A percentile compares a stretch with the other conserved stretches of the same genome.
Conservation (phyloP, 2,888 invertebrate species). For the Athripsodes cinereus region DNA sequence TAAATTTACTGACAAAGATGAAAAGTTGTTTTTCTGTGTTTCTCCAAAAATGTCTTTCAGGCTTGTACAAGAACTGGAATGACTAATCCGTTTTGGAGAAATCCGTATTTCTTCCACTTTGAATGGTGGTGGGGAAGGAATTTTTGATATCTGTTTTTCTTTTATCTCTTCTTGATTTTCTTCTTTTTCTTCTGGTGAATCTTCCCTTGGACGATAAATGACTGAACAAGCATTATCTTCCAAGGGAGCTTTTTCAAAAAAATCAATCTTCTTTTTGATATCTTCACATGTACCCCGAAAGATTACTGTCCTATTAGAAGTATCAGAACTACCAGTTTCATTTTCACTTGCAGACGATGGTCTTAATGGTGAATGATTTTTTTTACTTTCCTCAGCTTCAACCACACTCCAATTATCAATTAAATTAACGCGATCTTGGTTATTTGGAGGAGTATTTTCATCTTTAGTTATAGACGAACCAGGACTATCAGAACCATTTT, state of each 20-base stretch:
- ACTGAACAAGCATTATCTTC: slow-evolving; percentile 44
- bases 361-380: slow-evolving; percentile 30
- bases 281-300: slow-evolving; percentile 54
- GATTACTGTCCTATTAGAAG: slow-evolving; percentile 64
- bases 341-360: slow-evolving; percentile 58
- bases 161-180: slow-evolving; percentile 44
- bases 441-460: neutral
- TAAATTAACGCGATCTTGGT: neutral
- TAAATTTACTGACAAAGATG: slow-evolving; percentile 45
- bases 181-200: slow-evolving; percentile 38
- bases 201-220: slow-evolving; percentile 50
- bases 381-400: slow-evolving; percentile 31
- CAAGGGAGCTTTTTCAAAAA: slow-evolving; percentile 66
- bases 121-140: slow-evolving; percentile 25
- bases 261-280: slow-evolving; percentile 69
- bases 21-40: slow-evolving; percentile 53
- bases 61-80: slow-evolving; percentile 66
- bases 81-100: slow-evolving; percentile 38
- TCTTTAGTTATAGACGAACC: neutral
- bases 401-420: slow-evolving; percentile 38
- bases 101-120: slow-evolving; percentile 29
- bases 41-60: slow-evolving; percentile 81
- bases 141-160: slow-evolving; percentile 30
- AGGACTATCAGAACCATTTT: slow-evolving; percentile 23
- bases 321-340: slow-evolving; percentile 67